Percentiles rank a stretch among this genome's conserved stretches.
Evolutionary conservation across 2,797 vertebrate genomes (phyloP).

Genomic region (Crenichthys baileyi): DNA sequence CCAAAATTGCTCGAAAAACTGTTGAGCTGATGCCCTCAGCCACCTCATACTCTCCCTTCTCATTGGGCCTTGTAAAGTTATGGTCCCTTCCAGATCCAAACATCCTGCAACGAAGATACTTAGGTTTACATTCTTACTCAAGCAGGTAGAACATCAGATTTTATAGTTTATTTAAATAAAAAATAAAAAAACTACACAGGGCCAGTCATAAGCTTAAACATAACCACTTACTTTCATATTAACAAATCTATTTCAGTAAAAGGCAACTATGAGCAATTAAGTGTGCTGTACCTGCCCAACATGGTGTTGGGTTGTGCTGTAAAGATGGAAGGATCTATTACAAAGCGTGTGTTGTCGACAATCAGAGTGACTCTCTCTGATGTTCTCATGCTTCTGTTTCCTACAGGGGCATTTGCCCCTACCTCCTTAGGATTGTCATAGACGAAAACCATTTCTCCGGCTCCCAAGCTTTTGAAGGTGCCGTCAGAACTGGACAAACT

Average conservation of each 20-base stretch:
- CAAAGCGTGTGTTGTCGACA: constrained; percentile 98
- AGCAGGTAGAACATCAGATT: background rate
- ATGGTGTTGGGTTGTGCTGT: constrained; percentile 99
- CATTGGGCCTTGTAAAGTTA: constrained; percentile 98
- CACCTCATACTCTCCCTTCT: constrained; percentile 97
- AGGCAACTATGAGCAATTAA: background rate
- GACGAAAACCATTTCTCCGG: constrained; percentile 93
- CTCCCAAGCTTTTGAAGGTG: constrained; percentile 87
- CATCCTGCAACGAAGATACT: constrained; percentile 84
- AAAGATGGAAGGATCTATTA: constrained; percentile 97
- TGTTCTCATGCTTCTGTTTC: constrained; percentile 85
- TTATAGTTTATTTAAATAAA: background rate
- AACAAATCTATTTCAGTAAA: background rate
- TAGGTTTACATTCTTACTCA: constrained; percentile 14
- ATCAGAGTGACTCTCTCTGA: constrained; percentile 96
- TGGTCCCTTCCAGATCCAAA: constrained; percentile 99
- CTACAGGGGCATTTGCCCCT: constrained; percentile 52
- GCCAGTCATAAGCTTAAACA: background rate
- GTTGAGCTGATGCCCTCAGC: constrained; percentile 99
- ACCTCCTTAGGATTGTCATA: constrained; percentile 95
- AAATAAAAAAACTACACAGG: background rate
- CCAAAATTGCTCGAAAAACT: constrained; percentile 97
- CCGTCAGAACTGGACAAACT: constrained; percentile 94
- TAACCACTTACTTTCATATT: background rate
- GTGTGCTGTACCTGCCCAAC: constrained; percentile 90